These are phyloP conservation scores for Micronycteris hirsuta DNA, from an alignment of 2,113 vertebrate species.

Conservation along the genomic window DNA sequence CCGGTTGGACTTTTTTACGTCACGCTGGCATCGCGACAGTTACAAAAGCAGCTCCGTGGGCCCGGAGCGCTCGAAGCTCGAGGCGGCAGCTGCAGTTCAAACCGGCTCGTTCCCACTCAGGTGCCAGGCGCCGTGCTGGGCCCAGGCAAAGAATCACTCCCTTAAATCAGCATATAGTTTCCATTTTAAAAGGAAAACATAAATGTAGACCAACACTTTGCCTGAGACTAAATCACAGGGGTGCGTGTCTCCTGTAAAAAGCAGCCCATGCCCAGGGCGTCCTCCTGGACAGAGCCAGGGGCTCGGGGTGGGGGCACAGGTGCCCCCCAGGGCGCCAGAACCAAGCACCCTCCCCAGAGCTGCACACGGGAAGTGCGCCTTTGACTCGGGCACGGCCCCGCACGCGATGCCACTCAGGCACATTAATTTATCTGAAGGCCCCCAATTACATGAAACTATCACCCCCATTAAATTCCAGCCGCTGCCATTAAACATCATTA, in stretches of 20 bases:
- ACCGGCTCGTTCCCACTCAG: accelerated
- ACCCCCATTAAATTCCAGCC: slow-evolving; percentile 44
- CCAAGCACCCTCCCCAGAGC: background rate
- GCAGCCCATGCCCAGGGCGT: too few relatives aligned
- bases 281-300: background rate
- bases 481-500: slow-evolving; percentile 61
- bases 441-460: slow-evolving; percentile 57
- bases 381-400: background rate
- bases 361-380: background rate
- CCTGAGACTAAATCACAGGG: background rate
- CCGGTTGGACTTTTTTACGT: too few relatives aligned
- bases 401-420: background rate
- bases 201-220: background rate
- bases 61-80: background rate
- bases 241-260: background rate
- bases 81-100: background rate
- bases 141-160: background rate
- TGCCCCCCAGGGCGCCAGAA: background rate
- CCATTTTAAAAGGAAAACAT: background rate
- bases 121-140: background rate
- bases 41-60: background rate
- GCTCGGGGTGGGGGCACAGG: accelerated
- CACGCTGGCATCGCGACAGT: background rate
- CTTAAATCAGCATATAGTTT: background rate
- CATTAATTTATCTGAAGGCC: slow-evolving; percentile 19